A percentile compares a stretch with the other conserved stretches of the same genome.
Conservation (phyloP, 2,113 vertebrate genomes). For the Peromyscus polionotus region DNA sequence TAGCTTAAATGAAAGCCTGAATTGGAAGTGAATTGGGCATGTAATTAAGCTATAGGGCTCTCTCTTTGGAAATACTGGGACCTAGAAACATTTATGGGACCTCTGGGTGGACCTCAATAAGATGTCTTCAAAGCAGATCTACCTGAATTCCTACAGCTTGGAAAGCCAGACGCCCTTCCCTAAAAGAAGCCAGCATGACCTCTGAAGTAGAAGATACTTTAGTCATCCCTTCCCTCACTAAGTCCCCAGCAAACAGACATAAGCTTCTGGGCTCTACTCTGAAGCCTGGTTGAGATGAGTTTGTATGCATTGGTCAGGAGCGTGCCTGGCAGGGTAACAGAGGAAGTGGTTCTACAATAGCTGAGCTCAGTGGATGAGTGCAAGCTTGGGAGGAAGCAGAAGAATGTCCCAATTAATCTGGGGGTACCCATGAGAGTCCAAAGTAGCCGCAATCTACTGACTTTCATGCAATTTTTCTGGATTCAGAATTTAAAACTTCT, state of each 20-base stretch:
- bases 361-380: not conserved
- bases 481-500: not conserved
- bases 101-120: not conserved
- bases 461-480: not conserved
- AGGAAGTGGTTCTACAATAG: not conserved
- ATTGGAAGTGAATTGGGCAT: not conserved
- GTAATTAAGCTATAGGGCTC: not conserved
- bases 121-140: not conserved
- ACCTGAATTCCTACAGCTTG: not conserved
- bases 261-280: not conserved
- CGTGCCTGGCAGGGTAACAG: not conserved
- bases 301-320: not conserved
- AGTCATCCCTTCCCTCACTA: no score
- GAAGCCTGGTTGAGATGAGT: not conserved
- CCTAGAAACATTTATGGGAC: not conserved
- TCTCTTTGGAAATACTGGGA: not conserved
- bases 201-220: not conserved
- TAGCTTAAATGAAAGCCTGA: not conserved
- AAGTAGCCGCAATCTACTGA: not conserved
- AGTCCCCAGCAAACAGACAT: no score
- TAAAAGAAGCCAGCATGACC: not conserved
- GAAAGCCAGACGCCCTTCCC: not conserved
- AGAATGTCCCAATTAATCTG: no score
- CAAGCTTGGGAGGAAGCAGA: not conserved
- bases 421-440: not conserved